Conservation (phyloP, 1,140 invertebrate genomes). For the Ruditapes philippinarum region DNA sequence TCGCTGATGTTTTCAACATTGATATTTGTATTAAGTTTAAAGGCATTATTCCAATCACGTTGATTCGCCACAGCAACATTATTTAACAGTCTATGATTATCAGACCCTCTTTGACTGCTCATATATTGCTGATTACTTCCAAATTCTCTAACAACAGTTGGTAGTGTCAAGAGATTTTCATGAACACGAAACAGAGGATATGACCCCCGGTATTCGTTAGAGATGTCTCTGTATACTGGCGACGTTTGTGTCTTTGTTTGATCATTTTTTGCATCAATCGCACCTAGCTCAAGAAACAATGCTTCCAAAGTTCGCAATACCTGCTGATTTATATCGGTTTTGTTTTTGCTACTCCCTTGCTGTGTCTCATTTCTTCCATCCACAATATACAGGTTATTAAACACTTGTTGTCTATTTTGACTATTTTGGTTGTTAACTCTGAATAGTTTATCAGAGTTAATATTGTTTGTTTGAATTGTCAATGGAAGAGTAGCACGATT, state of each 20-base stretch:
- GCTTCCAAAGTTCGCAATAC: slow-evolving; percentile 31
- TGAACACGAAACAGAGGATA: slow-evolving; percentile 17
- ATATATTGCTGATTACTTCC: background rate
- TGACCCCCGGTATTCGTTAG: background rate
- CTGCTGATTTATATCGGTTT: background rate
- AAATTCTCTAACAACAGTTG: background rate
- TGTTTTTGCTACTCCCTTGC: background rate
- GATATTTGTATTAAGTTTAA: background rate
- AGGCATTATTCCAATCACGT: background rate
- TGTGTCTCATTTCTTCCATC: background rate
- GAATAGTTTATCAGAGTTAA: background rate
- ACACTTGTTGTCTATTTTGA: background rate
- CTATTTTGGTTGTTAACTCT: background rate
- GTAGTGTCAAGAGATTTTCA: background rate
- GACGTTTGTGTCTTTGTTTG: background rate
- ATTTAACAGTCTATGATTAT: background rate
- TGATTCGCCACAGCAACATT: background rate
- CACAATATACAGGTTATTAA: background rate
- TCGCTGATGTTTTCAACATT: background rate
- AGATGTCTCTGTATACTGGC: background rate
- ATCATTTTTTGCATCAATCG: background rate
- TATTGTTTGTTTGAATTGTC: background rate
- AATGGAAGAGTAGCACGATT: background rate
- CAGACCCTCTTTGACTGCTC: background rate
- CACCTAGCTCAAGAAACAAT: slow-evolving; percentile 18